Base-by-base conservation (phyloP, 2,888 invertebrate species). In the Cephus pulcher region DNA sequence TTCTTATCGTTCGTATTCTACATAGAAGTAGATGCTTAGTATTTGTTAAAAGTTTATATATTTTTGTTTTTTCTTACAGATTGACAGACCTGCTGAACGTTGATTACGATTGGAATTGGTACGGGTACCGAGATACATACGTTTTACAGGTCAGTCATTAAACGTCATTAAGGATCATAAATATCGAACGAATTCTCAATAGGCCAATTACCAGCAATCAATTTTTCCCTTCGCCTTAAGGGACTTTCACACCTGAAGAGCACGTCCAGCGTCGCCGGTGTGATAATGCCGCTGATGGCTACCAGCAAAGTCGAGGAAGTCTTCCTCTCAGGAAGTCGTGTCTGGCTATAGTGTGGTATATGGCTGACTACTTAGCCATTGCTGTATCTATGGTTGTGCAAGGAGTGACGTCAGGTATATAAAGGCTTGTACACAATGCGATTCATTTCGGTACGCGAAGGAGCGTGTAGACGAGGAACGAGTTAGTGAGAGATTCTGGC, bases 401-500 rank as follows among this genome's bases (percentile, higher is more conserved):
- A 23, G 56, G 56, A 56, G 56, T 56, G 56, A 56, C 56, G 56
- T 56, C 56, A 56, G 56, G 56, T 56, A 56, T 23, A 56, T 56
- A 56, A 56, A 56, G 56, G 23, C 56, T 56, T 6, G 56, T 56
- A 23, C 56, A 56, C 56, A 56, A 56, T 56, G 56, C 23, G 23
- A 56, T 56, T 23, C 56, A 56, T 56, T 56, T 56, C 9, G 56
- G 56, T 56, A 56, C 56, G 56, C 6, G 56, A 56, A 56, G 23
- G 56, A 56, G 56, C 56, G 56, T 56, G 56, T 56, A 74, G 74
- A 77, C 77, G 32, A 74, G 77, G 77, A 77, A 74, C 75, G 74
- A 77, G 77, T 69, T 30, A 74, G 78, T 75, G 78, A 78, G 75
- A 70, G 70, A 74, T 33, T 23, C 69, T 80, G 80, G 80, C 80